Evolutionary conservation across 2,113 vertebrate genomes (phyloP).

Genomic region (Chloropsis hardwickii): DNA sequence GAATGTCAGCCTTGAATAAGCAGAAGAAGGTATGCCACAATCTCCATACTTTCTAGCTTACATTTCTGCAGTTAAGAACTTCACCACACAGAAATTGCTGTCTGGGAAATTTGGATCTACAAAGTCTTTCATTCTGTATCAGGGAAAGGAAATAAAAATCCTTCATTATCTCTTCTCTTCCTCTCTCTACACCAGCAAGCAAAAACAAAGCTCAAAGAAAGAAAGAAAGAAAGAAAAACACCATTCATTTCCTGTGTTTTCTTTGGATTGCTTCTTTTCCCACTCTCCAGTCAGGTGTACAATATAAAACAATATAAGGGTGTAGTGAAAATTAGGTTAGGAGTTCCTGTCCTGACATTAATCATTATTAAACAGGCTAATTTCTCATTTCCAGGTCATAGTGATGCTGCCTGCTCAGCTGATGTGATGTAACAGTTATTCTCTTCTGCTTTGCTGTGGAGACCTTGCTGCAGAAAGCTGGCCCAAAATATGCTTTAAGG

Average conservation of each 20-base stretch:
- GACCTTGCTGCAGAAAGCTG: not conserved
- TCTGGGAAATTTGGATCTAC: not conserved
- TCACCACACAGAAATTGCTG: not conserved
- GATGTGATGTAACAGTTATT: not conserved
- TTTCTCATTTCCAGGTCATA: not conserved
- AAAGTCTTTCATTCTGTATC: not conserved
- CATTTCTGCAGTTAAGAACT: not conserved
- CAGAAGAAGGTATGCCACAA: not conserved
- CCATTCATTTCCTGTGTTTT: rapidly evolving
- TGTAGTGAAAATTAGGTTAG: not conserved
- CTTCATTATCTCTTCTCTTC: not conserved
- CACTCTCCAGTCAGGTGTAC: rapidly evolving
- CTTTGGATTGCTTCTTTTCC: not conserved
- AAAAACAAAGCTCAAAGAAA: not conserved
- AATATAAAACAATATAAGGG: not conserved
- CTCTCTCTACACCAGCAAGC: not conserved
- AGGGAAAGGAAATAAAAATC: not conserved
- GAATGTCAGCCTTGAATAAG: not conserved
- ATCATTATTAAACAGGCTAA: not conserved
- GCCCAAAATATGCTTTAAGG: not conserved
- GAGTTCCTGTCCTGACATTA: not conserved
- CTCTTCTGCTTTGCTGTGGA: not conserved
- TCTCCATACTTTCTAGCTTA: not conserved
- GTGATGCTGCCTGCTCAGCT: not conserved
- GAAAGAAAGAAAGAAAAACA: not conserved